A percentile compares a stretch with the other conserved stretches of the same genome.
These are phyloP conservation scores for Rhyzopertha dominica DNA, from an alignment of 1,140 invertebrate species.

Conservation along the genomic window DNA sequence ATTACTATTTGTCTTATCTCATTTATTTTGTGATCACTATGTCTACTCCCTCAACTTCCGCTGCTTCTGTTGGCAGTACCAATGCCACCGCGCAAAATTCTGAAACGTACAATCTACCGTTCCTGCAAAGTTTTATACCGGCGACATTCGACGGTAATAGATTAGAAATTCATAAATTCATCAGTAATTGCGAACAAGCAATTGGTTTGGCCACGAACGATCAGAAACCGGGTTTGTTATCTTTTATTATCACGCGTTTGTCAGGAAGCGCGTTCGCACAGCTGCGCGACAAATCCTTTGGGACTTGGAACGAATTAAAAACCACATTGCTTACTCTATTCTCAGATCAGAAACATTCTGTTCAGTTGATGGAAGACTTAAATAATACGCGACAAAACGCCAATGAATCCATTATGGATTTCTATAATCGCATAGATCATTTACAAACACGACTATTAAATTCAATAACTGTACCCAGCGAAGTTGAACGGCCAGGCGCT, in stretches of 20 bases:
- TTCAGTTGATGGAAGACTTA: slow-evolving; percentile 12
- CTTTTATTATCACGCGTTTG: slow-evolving; percentile 8
- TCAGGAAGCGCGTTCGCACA: slow-evolving; percentile 10
- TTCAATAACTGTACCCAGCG: too few relatives aligned
- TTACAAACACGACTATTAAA: too few relatives aligned
- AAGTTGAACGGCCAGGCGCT: too few relatives aligned
- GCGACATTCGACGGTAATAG: slow-evolving; percentile 8
- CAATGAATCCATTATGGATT: slow-evolving; percentile 5
- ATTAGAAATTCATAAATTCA: slow-evolving; percentile 6
- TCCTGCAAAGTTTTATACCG: too few relatives aligned
- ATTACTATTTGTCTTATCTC: too few relatives aligned
- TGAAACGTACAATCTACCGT: too few relatives aligned
- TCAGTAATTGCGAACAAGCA: slow-evolving; percentile 12
- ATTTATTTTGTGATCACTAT: too few relatives aligned
- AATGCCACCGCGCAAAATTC: too few relatives aligned
- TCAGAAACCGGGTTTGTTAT: slow-evolving; percentile 1
- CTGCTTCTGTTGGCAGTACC: too few relatives aligned
- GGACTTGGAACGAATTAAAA: slow-evolving; percentile 5
- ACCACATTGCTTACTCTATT: background rate
- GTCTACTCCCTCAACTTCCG: too few relatives aligned
- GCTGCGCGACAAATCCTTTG: background rate
- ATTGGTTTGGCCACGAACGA: slow-evolving; percentile 2
- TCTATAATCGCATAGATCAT: too few relatives aligned
- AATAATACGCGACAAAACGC: slow-evolving; percentile 2
- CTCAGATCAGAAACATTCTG: slow-evolving; percentile 9